phyloP scores from a whole-genome alignment of 2,113 vertebrate species.

The Siniperca knerii region DNA sequence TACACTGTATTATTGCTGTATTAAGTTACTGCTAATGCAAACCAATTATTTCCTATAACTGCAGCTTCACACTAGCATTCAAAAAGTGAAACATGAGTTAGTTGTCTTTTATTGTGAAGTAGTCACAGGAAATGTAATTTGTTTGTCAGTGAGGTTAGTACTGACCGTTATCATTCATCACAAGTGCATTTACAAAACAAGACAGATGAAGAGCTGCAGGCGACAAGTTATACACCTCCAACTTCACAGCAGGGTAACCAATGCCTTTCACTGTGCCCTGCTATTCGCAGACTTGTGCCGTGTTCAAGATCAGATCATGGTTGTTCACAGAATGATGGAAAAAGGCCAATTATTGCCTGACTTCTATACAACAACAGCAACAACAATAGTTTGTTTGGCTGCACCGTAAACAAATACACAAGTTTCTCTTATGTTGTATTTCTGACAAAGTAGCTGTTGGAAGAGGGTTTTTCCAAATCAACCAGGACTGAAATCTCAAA shows the following conservation, averaged over 20 bases:
- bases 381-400: neutral
- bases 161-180: neutral
- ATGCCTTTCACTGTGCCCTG: neutral
- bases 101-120: neutral
- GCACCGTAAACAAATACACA: neutral
- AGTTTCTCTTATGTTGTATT: neutral
- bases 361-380: too few species aligned
- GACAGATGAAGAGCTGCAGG: neutral
- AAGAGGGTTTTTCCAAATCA: too few species aligned
- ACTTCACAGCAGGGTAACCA: slow-evolving; percentile 1
- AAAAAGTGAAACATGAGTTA: neutral
- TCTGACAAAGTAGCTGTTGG: neutral
- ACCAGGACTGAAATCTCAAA: too few species aligned
- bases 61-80: neutral
- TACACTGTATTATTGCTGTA: neutral
- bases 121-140: neutral
- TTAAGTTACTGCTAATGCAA: neutral
- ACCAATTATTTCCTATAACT: neutral
- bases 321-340: neutral
- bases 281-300: slow-evolving; percentile 1
- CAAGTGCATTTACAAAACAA: neutral
- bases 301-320: neutral
- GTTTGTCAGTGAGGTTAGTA: neutral
- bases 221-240: neutral
- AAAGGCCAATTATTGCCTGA: neutral